Evolutionary conservation across 2,797 vertebrate species (phyloP).

Genomic region (Arrhamphus sclerolepis): DNA sequence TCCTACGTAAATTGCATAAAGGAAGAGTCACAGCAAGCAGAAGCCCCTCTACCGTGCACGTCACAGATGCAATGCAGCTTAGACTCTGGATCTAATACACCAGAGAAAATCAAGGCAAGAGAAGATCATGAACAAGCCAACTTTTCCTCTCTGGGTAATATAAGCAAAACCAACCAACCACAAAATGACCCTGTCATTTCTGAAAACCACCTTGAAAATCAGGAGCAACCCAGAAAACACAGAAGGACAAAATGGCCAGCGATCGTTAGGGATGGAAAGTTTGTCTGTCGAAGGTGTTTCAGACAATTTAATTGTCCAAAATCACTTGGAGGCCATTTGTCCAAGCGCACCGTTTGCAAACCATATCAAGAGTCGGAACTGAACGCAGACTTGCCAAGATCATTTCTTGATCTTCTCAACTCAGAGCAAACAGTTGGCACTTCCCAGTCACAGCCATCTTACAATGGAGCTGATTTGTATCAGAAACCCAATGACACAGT

Average conservation of each 20-base stretch:
- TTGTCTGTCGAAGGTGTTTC: constrained; percentile 93
- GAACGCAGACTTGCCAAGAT: constrained; percentile 84
- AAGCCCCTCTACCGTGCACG: constrained; percentile 38
- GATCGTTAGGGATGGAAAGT: constrained; percentile 93
- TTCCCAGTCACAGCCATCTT: constrained; percentile 79
- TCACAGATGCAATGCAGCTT: constrained; percentile 50
- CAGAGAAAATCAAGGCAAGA: constrained; percentile 36
- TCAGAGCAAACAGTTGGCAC: constrained; percentile 83
- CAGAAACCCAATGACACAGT: constrained; percentile 82
- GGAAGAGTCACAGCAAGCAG: constrained; percentile 36
- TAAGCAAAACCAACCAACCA: constrained; percentile 24
- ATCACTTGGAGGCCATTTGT: constrained; percentile 96
- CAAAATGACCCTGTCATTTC: constrained; percentile 21
- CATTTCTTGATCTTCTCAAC: constrained; percentile 91
- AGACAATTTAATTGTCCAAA: constrained; percentile 91
- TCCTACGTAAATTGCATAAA: constrained; percentile 45
- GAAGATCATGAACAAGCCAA: constrained; percentile 39
- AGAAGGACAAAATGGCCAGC: constrained; percentile 93
- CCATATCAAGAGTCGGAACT: constrained; percentile 87
- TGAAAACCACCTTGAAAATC: constrained; percentile 23
- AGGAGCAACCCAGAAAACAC: constrained; percentile 79
- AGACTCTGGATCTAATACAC: constrained; percentile 24
- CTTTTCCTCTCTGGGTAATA: constrained; percentile 23
- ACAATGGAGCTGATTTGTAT: constrained; percentile 75
- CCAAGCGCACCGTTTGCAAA: constrained; percentile 91